Conservation (phyloP, 2,113 vertebrate species). For the Amphiprion ocellaris region DNA sequence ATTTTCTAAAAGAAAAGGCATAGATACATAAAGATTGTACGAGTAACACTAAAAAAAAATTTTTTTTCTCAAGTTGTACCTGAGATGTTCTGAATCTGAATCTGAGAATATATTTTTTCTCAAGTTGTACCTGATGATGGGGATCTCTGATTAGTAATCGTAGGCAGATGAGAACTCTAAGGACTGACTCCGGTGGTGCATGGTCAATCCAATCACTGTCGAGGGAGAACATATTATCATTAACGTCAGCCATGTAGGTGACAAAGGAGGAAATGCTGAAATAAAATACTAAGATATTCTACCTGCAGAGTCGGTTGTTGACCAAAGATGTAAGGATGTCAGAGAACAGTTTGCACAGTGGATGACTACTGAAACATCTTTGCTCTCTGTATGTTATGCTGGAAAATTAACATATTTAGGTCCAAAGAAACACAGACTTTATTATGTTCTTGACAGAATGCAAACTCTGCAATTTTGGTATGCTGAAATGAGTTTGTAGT, state of each 20-base stretch:
- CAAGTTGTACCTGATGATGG: conserved; percentile 85
- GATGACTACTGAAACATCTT: conserved; percentile 89
- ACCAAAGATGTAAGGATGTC: conserved; percentile 87
- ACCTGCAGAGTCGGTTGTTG: conserved; percentile 92
- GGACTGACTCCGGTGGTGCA: conserved; percentile 84
- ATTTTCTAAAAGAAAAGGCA: conserved; percentile 73
- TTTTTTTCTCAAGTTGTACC: conserved; percentile 69
- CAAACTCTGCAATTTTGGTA: no score
- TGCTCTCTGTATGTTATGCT: conserved; percentile 90
- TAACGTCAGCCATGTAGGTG: fast-evolving
- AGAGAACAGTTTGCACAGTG: conserved; percentile 85
- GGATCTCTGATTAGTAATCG: conserved; percentile 90
- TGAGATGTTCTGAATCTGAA: conserved; percentile 60
- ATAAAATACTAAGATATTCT: conserved; percentile 2
- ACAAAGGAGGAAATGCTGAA: not conserved
- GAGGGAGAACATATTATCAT: conserved; percentile 17
- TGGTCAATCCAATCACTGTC: conserved; percentile 87
- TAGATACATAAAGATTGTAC: not conserved
- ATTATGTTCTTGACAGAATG: not conserved
- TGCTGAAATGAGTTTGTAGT: no score
- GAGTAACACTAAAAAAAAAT: not conserved
- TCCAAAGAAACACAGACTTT: not conserved
- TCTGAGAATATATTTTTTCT: not conserved
- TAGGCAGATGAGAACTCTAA: conserved; percentile 89
- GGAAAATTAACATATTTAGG: conserved; percentile 11